Evolutionary conservation across 2,888 invertebrate genomes (phyloP).

Genomic region (Nephrotoma appendiculata): DNA sequence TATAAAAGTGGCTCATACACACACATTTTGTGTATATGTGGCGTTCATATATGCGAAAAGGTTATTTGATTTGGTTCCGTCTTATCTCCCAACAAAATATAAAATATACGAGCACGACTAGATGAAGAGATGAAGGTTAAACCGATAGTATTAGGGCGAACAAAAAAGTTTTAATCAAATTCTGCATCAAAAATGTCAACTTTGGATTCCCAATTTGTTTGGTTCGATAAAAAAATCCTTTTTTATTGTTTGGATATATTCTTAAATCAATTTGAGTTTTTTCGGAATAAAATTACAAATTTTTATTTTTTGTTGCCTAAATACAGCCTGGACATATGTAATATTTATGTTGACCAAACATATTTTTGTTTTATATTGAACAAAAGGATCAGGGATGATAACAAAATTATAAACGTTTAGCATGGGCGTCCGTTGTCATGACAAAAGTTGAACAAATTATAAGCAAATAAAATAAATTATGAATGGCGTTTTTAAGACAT

Average conservation of each 20-base stretch:
- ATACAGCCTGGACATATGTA: not conserved
- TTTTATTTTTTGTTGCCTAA: not conserved
- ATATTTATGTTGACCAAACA: not conserved
- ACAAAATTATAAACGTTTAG: too few relatives aligned
- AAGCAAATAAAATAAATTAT: too few relatives aligned
- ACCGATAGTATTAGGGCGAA: not conserved
- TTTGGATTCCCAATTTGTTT: not conserved
- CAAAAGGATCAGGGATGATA: not conserved
- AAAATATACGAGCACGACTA: not conserved
- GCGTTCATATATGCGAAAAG: not conserved
- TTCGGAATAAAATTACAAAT: not conserved
- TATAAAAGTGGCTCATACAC: not conserved
- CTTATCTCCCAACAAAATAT: not conserved
- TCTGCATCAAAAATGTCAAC: not conserved
- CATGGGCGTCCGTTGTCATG: too few relatives aligned
- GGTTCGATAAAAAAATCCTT: not conserved
- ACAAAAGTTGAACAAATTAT: too few relatives aligned
- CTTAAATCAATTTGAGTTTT: not conserved
- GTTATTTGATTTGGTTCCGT: not conserved
- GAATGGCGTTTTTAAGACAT: too few relatives aligned
- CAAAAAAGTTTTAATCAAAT: not conserved
- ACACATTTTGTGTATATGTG: not conserved
- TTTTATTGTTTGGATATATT: not conserved
- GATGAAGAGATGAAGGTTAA: not conserved
- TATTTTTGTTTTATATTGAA: not conserved